These are phyloP conservation scores for Pocillopora grandis DNA, from an alignment of 92 coral and sea anemone species.

Conservation along the genomic window DNA sequence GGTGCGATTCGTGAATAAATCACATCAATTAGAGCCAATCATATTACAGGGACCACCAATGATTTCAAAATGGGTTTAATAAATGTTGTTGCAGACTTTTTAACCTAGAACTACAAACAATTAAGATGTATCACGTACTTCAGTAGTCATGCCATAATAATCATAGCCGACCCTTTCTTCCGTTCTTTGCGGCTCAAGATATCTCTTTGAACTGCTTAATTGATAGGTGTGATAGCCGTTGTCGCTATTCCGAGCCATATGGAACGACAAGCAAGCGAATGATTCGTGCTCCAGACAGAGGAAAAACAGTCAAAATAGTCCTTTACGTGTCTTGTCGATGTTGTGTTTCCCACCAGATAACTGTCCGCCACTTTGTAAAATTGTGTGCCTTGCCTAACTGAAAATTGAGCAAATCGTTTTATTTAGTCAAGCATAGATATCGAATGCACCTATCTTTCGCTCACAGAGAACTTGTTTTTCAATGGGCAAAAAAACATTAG, in stretches of 20 bases:
- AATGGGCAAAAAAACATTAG: too few species aligned
- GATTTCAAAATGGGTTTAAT: too few species aligned
- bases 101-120: too few species aligned
- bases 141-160: constrained; percentile 1
- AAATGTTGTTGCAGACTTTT: too few species aligned
- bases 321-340: neutral
- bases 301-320: neutral
- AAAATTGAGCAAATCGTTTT: neutral
- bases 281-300: neutral
- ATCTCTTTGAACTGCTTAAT: constrained; percentile 16
- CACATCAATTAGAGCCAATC: too few species aligned
- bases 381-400: neutral
- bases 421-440: too few species aligned
- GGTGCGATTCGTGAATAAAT: too few species aligned
- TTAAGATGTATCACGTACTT: neutral
- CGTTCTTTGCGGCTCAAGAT: constrained; percentile 9
- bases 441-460: too few species aligned
- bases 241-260: neutral
- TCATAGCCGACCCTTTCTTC: neutral
- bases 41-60: too few species aligned
- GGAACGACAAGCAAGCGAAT: constrained; percentile 1
- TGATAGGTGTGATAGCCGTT: constrained; percentile 2
- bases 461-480: too few species aligned
- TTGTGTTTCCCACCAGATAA: constrained; percentile 5
- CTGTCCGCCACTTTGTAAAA: constrained; percentile 5